Conservation (phyloP, 1,140 invertebrate species). For the Sinonovacula constricta region DNA sequence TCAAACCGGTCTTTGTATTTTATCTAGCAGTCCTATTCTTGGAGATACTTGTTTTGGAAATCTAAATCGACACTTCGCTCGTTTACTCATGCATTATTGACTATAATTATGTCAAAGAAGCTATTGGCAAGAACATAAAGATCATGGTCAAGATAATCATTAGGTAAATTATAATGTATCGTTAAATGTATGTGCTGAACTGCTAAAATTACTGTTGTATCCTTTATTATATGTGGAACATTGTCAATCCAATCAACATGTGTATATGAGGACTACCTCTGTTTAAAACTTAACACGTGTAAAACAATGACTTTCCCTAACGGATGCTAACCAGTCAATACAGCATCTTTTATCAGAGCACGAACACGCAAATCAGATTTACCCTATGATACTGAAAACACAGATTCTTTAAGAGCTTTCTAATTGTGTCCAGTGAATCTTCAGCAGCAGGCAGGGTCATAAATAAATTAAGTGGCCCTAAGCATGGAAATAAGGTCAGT, state of each 20-base stretch:
- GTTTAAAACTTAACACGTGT: constrained; percentile 51
- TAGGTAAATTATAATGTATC: constrained; percentile 36
- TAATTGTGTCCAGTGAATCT: constrained; percentile 15
- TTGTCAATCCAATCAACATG: constrained; percentile 48
- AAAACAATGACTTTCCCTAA: constrained; percentile 56
- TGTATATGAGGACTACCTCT: constrained; percentile 56
- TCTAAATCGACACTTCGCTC: constrained; percentile 51
- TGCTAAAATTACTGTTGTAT: not conserved
- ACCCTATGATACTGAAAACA: not conserved
- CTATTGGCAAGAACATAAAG: constrained; percentile 27
- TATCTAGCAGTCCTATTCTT: constrained; percentile 20
- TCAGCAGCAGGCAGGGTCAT: constrained; percentile 38
- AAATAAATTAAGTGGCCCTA: constrained; percentile 43
- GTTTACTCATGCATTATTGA: constrained; percentile 23
- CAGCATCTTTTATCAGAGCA: constrained; percentile 46
- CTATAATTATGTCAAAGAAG: constrained; percentile 50
- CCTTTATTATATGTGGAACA: constrained; percentile 23
- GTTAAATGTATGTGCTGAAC: constrained; percentile 41
- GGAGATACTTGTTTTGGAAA: constrained; percentile 41
- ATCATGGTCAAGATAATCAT: constrained; percentile 25
- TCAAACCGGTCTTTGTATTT: constrained; percentile 51
- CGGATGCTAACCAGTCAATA: constrained; percentile 22
- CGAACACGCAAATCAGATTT: constrained; percentile 48
- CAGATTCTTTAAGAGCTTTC: constrained; percentile 11
- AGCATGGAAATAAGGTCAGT: constrained; percentile 19